A percentile compares a stretch with the other conserved stretches of the same genome.
These are phyloP conservation scores for Parauchenoglanis punctatus DNA, from an alignment of 2,797 vertebrate genomes.

Conservation along the genomic window DNA sequence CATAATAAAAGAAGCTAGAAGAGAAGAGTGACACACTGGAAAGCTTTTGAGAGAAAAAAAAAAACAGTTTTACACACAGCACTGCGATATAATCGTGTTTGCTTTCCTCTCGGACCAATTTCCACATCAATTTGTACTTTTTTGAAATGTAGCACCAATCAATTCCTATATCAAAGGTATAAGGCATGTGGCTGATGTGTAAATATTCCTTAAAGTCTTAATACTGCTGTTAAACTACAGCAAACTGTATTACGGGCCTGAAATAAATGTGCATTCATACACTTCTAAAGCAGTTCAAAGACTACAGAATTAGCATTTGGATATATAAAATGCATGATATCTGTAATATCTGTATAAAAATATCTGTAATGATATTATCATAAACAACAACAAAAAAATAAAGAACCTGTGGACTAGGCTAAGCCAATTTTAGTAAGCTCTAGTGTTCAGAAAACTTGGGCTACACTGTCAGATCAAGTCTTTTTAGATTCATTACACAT, in stretches of 20 bases:
- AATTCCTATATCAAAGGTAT: not conserved
- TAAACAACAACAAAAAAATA: not conserved
- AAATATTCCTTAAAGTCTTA: not conserved
- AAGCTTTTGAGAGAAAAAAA: not conserved
- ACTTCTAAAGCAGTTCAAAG: not conserved
- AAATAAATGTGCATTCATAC: not conserved
- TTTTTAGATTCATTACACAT: not conserved
- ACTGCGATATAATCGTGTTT: not conserved
- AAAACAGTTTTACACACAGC: not conserved
- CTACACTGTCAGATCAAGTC: not conserved
- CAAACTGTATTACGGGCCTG: not conserved
- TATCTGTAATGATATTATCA: not conserved
- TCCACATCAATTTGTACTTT: not conserved
- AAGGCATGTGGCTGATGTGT: not conserved
- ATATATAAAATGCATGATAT: not conserved
- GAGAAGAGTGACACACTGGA: not conserved
- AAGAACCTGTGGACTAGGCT: not conserved
- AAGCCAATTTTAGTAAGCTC: not conserved
- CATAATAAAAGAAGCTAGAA: slow-evolving; percentile 33
- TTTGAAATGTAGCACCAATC: not conserved
- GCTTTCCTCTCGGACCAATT: not conserved
- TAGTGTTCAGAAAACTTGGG: not conserved
- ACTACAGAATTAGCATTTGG: not conserved
- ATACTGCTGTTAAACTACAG: not conserved
- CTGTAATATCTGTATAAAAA: no score